Percentiles rank a stretch among this genome's conserved stretches.
These are phyloP conservation scores for Lamprotornis superbus DNA, from an alignment of 2,113 vertebrate species.

Conservation along the genomic window DNA sequence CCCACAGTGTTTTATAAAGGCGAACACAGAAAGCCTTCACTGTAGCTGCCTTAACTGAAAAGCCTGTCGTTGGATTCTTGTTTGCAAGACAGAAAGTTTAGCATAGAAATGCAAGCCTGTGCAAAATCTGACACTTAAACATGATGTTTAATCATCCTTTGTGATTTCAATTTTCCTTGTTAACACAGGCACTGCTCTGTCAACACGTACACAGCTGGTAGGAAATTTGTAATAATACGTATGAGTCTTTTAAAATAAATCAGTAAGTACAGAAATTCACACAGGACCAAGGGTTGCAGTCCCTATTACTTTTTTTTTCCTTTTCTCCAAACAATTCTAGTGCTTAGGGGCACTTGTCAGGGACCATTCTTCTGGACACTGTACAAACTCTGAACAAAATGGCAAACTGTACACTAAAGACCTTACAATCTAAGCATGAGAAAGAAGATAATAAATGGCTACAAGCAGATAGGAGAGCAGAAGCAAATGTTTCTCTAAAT, in stretches of 20 bases:
- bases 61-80: not conserved
- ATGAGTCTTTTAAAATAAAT: slow-evolving; percentile 18
- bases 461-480: not conserved
- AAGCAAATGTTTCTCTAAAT: not conserved
- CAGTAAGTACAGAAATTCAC: not conserved
- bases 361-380: not conserved
- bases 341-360: slow-evolving; percentile 9
- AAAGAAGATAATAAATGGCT: not conserved
- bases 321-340: not conserved
- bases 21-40: slow-evolving; percentile 7
- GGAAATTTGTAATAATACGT: not conserved
- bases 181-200: not conserved
- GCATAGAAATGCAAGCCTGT: not conserved
- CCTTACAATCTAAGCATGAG: not conserved
- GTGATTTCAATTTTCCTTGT: not conserved
- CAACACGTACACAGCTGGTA: not conserved
- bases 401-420: not conserved
- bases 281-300: not conserved
- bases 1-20: not conserved
- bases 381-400: slow-evolving; percentile 27
- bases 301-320: not conserved
- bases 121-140: slow-evolving; percentile 1
- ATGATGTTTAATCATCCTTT: not conserved
- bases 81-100: slow-evolving; percentile 26
- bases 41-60: not conserved